A percentile compares a stretch with the other conserved stretches of the same genome.
phyloP scores from a whole-genome alignment of 2,113 vertebrate species.

The Silurus glanis region DNA sequence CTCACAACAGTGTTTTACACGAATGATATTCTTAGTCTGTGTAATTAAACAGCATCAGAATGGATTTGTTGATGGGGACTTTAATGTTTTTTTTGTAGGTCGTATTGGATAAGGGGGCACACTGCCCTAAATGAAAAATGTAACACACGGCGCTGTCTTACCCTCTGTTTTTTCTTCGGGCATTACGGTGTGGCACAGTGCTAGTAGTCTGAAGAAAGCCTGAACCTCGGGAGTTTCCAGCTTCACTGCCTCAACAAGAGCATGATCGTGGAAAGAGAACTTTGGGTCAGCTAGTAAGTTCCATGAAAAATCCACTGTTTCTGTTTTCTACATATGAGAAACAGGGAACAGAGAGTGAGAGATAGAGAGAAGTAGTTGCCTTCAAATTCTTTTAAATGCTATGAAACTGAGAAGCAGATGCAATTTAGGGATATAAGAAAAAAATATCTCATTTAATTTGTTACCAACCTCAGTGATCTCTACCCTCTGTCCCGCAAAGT shows the following conservation, averaged over 20 bases:
- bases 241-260: constrained; percentile 80
- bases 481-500: constrained; percentile 71
- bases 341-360: neutral
- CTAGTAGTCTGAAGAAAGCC: constrained; percentile 86
- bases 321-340: constrained; percentile 72
- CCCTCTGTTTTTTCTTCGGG: constrained; percentile 87
- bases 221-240: constrained; percentile 65
- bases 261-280: constrained; percentile 87
- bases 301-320: constrained; percentile 85
- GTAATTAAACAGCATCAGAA: no score
- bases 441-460: neutral
- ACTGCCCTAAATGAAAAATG: no score
- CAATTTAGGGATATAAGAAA: neutral
- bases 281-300: constrained; percentile 84
- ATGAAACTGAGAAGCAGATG: neutral
- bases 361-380: neutral
- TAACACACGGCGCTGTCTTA: constrained; percentile 58
- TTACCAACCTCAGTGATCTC: constrained; percentile 82
- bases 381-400: neutral
- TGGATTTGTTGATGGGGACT: no score
- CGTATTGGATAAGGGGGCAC: no score
- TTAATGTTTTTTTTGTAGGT: no score
- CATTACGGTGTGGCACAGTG: constrained; percentile 94
- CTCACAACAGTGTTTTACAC: no score
- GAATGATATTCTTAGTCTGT: no score